phyloP scores from a whole-genome alignment of 2,888 invertebrate genomes.

The Cerceris ruficornis region DNA sequence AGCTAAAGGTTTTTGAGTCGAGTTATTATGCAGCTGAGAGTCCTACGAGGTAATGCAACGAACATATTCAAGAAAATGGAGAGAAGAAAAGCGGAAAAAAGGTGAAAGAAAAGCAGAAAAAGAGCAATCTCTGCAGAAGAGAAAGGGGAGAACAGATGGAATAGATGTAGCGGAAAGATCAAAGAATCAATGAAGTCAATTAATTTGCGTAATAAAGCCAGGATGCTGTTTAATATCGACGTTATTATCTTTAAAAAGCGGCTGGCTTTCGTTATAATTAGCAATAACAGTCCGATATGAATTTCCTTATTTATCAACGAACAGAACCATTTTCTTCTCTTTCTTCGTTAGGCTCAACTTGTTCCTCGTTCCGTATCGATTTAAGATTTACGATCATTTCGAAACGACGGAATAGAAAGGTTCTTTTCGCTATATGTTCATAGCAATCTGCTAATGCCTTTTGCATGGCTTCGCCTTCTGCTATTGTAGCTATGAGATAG shows the following conservation, averaged over 20 bases:
- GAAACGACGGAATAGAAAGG: too few species aligned
- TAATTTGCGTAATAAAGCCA: conserved; percentile 4
- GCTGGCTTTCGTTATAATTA: neutral
- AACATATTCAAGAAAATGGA: neutral
- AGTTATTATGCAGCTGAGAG: neutral
- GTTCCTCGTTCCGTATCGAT: too few species aligned
- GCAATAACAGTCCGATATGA: neutral
- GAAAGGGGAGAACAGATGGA: neutral
- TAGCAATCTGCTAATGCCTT: too few species aligned
- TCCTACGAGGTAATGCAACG: neutral
- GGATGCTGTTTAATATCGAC: conserved; percentile 5
- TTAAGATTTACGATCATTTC: too few species aligned
- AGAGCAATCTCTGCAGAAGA: neutral
- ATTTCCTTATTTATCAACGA: too few species aligned
- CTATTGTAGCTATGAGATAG: too few species aligned
- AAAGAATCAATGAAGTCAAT: neutral
- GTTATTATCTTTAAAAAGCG: conserved; percentile 19
- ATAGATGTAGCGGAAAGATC: neutral
- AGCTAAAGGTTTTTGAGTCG: neutral
- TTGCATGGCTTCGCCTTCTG: too few species aligned
- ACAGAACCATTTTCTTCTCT: too few species aligned
- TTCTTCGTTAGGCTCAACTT: too few species aligned
- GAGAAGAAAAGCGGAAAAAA: neutral
- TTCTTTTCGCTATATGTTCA: too few species aligned
- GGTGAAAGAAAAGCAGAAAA: neutral